phyloP scores from a whole-genome alignment of 2,113 vertebrate species.

The Gasterosteus nipponicus region DNA sequence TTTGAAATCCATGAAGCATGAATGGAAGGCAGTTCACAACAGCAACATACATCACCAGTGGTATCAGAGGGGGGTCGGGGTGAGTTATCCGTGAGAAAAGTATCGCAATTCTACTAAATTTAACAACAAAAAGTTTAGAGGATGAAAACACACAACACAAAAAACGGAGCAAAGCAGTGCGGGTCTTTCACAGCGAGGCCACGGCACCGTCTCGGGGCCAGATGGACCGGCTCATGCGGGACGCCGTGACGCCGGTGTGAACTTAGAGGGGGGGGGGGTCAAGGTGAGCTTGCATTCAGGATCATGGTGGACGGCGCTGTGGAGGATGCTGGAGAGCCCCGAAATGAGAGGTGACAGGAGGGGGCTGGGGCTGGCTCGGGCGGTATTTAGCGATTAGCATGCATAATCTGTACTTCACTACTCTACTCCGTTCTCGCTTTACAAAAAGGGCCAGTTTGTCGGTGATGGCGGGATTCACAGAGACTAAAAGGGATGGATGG shows the following conservation, averaged over 20 bases:
- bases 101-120: conserved; percentile 29
- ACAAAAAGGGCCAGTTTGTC: conserved; percentile 18
- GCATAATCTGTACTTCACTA: conserved; percentile 14
- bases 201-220: conserved; percentile 10
- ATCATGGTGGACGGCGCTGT: conserved; percentile 12
- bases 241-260: conserved; percentile 32
- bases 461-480: conserved; percentile 29
- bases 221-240: conserved; percentile 63
- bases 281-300: conserved; percentile 42
- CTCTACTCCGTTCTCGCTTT: background rate
- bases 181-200: conserved; percentile 11
- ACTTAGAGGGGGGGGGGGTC: background rate
- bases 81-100: conserved; percentile 19
- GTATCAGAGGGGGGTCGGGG: conserved; percentile 29
- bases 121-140: conserved; percentile 16
- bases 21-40: conserved; percentile 51
- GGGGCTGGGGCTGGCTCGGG: background rate
- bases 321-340: conserved; percentile 18
- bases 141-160: conserved; percentile 36
- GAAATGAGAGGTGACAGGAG: background rate
- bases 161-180: conserved; percentile 33
- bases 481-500: conserved; percentile 33
- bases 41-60: conserved; percentile 42
- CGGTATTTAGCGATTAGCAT: conserved; percentile 44
- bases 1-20: conserved; percentile 34